Evolutionary conservation across 2,113 vertebrate species (phyloP).

Genomic region (Gambusia affinis): DNA sequence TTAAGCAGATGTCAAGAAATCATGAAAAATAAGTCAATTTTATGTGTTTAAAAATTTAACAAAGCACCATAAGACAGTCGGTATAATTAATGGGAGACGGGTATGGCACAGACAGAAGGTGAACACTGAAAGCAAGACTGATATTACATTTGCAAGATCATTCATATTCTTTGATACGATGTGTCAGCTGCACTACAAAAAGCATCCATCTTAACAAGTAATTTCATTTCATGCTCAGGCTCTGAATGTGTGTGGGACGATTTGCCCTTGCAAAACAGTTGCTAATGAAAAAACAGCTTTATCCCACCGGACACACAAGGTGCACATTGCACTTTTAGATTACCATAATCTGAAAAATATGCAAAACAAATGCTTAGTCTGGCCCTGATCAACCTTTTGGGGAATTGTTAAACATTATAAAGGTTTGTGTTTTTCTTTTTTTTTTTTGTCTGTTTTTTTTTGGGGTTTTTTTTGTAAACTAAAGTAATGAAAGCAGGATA

Average conservation of each 20-base stretch:
- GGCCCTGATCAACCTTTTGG: constrained; percentile 11
- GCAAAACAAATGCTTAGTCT: constrained; percentile 30
- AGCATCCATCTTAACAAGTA: constrained; percentile 62
- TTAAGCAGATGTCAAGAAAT: constrained; percentile 20
- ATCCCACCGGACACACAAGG: constrained; percentile 42
- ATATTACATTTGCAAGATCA: constrained; percentile 57
- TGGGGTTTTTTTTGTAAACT: too few species aligned
- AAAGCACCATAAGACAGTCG: constrained; percentile 9
- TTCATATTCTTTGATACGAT: constrained; percentile 54
- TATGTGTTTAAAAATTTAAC: constrained; percentile 50
- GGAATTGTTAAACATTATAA: background rate
- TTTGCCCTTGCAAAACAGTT: constrained; percentile 38
- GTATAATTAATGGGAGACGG: constrained; percentile 10
- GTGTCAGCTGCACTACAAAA: constrained; percentile 40
- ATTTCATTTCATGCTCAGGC: constrained; percentile 51
- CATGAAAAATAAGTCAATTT: constrained; percentile 42
- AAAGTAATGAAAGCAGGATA: too few species aligned
- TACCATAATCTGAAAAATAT: constrained; percentile 52
- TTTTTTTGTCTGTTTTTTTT: too few species aligned
- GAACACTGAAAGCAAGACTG: constrained; percentile 31
- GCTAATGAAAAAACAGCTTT: constrained; percentile 52
- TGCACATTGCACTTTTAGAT: constrained; percentile 46
- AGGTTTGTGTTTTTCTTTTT: too few species aligned
- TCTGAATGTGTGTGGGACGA: constrained; percentile 32
- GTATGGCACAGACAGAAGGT: background rate